These are phyloP conservation scores for Melanargia galathea DNA, from an alignment of 2,888 invertebrate genomes.

Conservation along the genomic window DNA sequence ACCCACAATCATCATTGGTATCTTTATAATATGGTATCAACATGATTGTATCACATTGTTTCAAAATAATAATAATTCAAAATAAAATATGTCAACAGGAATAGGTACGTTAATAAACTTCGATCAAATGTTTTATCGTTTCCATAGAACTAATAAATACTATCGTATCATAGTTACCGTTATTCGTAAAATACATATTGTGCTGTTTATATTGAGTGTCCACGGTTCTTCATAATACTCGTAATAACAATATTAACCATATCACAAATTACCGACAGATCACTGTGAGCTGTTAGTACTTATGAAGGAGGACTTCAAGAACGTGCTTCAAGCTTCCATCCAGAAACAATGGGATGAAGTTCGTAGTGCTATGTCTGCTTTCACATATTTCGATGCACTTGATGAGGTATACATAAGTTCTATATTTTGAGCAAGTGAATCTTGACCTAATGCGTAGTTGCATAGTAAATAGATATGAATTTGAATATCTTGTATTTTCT, in stretches of 20 bases:
- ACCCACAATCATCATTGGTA: too few relatives aligned
- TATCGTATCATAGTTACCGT: slow-evolving; percentile 51
- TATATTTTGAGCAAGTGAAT: not conserved
- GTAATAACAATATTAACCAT: slow-evolving; percentile 15
- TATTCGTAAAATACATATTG: slow-evolving; percentile 27
- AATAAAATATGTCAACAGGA: not conserved
- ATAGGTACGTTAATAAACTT: not conserved
- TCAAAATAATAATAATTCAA: too few relatives aligned
- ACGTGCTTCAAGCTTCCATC: slow-evolving; percentile 81
- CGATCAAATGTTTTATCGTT: slow-evolving; percentile 34
- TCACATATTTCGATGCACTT: slow-evolving; percentile 85
- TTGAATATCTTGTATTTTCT: not conserved
- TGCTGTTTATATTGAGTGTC: slow-evolving; percentile 21
- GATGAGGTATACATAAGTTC: slow-evolving; percentile 59
- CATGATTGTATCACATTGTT: too few relatives aligned
- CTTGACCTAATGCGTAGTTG: too few relatives aligned
- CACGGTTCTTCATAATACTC: not conserved
- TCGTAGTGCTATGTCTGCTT: slow-evolving; percentile 81
- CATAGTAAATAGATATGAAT: too few relatives aligned
- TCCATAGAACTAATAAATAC: too few relatives aligned
- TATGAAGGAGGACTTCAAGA: slow-evolving; percentile 84
- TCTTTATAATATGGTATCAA: too few relatives aligned
- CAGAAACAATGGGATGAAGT: slow-evolving; percentile 84
- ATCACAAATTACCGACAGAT: slow-evolving; percentile 47
- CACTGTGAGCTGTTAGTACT: slow-evolving; percentile 85